Evolutionary conservation across 2,113 vertebrate genomes (phyloP), one percentile per base, ranked within the genome.

Genomic region (Anser brachyrhynchus): DNA sequence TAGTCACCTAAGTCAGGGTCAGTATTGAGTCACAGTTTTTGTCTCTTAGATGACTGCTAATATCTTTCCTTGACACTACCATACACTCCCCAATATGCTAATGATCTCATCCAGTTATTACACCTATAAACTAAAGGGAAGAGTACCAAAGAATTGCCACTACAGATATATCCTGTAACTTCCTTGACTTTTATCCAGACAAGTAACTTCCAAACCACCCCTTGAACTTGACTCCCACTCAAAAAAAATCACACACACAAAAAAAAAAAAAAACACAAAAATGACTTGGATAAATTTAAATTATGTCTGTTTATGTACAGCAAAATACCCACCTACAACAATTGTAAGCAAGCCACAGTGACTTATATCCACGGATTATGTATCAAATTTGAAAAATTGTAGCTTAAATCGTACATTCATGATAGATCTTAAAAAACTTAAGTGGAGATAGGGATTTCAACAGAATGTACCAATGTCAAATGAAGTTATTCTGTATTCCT

Each of bases 291-390:
- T 93, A 84, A 84, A 66, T 74, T 96, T 94, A 87, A 89, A 8
- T 86, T 55, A 81, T 46, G 64, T 51, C 78, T 96, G 83, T 95
- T 98, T 97, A 97, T 89, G 93, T 77, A 91, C 75, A 92, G 78
- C 39, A 84, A 96, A 84, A 41, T 26, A 72, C 43, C 49, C 67
- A 5, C 46, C 46, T 46, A 46, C 89, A 85, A 88, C 76, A 92
- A 81, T 66, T 92, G 26, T 67, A 93, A 91, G 85, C 25, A n/a
- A 62, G 21, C 25, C 90, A 49, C 19, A 78, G 33, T 92, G 80
- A 98, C 97, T 97, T 98, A 70, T 97, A 92, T 93, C 92, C 95
- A 96, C 96, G 92, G 97, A 98, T 98, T 97, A 95, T 11, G 6
- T 93, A 95, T 97, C 97, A 97, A 61, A 87, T 69, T 57, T 93